Conservation (phyloP, 2,797 vertebrate genomes). For the Stomatorhinus walkeri region DNA sequence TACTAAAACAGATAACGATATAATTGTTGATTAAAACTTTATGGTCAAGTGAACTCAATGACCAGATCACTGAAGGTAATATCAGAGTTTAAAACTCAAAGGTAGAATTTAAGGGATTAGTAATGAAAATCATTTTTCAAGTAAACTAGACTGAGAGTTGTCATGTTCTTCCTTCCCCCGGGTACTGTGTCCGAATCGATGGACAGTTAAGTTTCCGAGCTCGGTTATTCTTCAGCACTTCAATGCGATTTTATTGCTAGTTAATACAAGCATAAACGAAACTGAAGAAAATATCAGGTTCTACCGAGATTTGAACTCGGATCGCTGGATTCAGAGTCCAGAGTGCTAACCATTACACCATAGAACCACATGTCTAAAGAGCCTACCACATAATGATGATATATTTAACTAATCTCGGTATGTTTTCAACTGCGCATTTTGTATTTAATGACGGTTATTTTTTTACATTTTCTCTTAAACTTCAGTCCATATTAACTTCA, state of each 20-base stretch:
- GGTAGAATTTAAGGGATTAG: not conserved
- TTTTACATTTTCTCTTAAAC: not conserved
- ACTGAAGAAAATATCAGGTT: conserved; percentile 33
- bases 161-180: not conserved
- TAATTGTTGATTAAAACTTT: not conserved
- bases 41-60: not conserved
- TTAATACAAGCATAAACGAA: not conserved
- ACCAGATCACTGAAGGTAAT: not conserved
- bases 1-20: not conserved
- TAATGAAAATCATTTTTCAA: not conserved
- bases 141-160: not conserved
- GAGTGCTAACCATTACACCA: conserved; percentile 53
- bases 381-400: not conserved
- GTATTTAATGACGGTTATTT: not conserved
- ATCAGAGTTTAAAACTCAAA: not conserved
- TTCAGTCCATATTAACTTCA: not conserved
- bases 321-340: conserved; percentile 55
- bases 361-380: not conserved
- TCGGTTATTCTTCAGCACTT: not conserved
- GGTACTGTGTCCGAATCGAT: not conserved
- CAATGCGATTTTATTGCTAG: not conserved
- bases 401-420: not conserved
- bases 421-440: not conserved
- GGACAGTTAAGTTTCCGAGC: not conserved
- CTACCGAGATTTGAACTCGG: conserved; percentile 54